These are phyloP conservation scores for Aphelenchoides fujianensis DNA, from an alignment of 1,140 invertebrate genomes.

Conservation along the genomic window DNA sequence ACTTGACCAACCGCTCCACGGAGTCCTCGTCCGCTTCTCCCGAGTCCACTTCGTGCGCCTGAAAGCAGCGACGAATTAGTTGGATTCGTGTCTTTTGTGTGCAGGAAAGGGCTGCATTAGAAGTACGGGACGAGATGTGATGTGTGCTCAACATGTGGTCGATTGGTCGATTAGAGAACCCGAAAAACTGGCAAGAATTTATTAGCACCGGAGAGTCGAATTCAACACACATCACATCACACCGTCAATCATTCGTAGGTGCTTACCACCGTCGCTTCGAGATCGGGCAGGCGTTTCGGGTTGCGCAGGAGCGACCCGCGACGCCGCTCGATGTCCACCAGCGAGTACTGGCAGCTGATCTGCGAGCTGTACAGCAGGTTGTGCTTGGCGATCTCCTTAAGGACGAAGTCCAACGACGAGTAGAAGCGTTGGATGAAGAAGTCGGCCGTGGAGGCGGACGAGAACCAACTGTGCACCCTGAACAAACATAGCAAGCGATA, in stretches of 20 bases:
- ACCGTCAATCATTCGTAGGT: not conserved
- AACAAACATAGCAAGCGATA: constrained; percentile 23
- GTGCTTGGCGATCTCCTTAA: constrained; percentile 23
- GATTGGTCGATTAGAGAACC: no score
- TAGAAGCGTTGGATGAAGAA: constrained; percentile 36
- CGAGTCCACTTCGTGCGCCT: not conserved
- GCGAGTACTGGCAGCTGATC: constrained; percentile 8
- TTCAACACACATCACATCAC: not conserved
- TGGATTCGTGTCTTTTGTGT: no score
- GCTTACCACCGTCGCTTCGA: not conserved
- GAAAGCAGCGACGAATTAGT: constrained; percentile 12
- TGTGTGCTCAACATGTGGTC: no score
- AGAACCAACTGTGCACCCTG: constrained; percentile 39
- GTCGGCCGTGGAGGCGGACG: constrained; percentile 27
- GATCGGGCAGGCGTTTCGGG: not conserved
- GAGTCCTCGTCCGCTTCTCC: constrained; percentile 40
- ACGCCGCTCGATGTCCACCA: not conserved
- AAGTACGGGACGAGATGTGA: no score
- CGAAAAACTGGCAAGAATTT: no score
- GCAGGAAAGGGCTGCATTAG: no score
- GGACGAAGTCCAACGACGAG: constrained; percentile 40
- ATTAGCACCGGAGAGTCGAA: no score
- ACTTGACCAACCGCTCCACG: constrained; percentile 42
- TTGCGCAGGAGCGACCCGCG: not conserved
- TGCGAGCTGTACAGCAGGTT: constrained; percentile 29